These are phyloP conservation scores for Oithona nana DNA, from an alignment of 2,888 invertebrate species.

Conservation along the genomic window DNA sequence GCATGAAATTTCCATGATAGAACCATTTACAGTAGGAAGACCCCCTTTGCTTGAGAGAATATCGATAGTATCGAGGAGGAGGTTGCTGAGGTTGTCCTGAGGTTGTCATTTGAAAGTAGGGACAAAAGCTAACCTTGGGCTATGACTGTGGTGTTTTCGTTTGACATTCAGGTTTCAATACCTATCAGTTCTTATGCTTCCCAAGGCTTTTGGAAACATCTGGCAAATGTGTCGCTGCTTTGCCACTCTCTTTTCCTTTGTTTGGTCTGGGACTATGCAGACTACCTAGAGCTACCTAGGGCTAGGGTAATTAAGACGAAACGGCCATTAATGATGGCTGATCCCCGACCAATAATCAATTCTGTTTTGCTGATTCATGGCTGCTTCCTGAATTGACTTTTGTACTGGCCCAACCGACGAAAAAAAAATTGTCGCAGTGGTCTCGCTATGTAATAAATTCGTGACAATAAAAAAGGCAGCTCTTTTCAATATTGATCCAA, in stretches of 20 bases:
- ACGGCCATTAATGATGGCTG: not conserved
- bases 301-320: not conserved
- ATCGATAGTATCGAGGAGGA: too few relatives aligned
- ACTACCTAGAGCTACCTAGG: too few relatives aligned
- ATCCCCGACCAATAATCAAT: not conserved
- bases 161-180: not conserved
- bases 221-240: not conserved
- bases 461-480: not conserved
- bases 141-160: not conserved
- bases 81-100: too few relatives aligned
- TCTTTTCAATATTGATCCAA: not conserved
- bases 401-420: not conserved
- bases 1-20: not conserved
- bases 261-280: not conserved
- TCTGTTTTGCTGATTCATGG: not conserved
- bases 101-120: too few relatives aligned
- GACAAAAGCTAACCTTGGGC: too few relatives aligned
- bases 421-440: not conserved
- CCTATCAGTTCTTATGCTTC: too few relatives aligned
- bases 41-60: too few relatives aligned
- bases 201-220: too few relatives aligned
- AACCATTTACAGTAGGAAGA: not conserved
- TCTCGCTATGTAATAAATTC: too few relatives aligned
- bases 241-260: not conserved
- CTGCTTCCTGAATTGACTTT: constrained; percentile 9